These are phyloP conservation scores for Sparidentex hasta DNA, from an alignment of 2,797 vertebrate genomes.

Conservation along the genomic window DNA sequence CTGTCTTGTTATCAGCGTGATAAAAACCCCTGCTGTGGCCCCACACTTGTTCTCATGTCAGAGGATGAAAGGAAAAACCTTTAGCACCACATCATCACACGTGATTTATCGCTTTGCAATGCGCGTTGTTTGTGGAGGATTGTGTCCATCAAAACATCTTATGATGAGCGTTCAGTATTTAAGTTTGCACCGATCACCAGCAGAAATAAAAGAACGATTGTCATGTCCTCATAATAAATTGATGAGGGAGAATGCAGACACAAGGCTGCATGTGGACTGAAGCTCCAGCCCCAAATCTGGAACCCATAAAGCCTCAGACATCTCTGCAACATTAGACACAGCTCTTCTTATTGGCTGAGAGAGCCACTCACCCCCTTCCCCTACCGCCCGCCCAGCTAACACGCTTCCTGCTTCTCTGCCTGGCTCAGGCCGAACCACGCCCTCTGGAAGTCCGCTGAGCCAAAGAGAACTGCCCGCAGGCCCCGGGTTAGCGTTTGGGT, in stretches of 20 bases:
- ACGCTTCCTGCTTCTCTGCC: conserved; percentile 79
- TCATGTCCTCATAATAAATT: conserved; percentile 42
- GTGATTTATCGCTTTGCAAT: conserved; percentile 20
- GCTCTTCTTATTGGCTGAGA: conserved; percentile 79
- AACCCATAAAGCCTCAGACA: conserved; percentile 90
- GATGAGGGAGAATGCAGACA: conserved; percentile 62
- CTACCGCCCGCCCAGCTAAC: conserved; percentile 70
- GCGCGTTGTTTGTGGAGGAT: background rate
- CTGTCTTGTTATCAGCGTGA: conserved; percentile 27
- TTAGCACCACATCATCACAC: background rate
- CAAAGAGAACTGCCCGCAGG: conserved; percentile 73
- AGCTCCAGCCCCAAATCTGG: conserved; percentile 87
- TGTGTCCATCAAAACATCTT: conserved; percentile 12
- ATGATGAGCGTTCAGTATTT: conserved; percentile 5
- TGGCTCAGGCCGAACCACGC: conserved; percentile 63
- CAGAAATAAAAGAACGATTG: conserved; percentile 29
- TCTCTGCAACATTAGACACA: conserved; percentile 85
- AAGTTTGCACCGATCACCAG: conserved; percentile 28
- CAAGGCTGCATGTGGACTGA: conserved; percentile 69
- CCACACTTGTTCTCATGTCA: conserved; percentile 21
- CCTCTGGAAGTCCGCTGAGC: conserved; percentile 64
- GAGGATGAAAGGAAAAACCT: background rate
- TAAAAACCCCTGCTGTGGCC: conserved; percentile 23
- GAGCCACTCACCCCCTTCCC: conserved; percentile 84
- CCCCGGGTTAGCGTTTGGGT: conserved; percentile 62